phyloP scores from a whole-genome alignment of 2,113 vertebrate genomes.

The Halichoerus grypus region DNA sequence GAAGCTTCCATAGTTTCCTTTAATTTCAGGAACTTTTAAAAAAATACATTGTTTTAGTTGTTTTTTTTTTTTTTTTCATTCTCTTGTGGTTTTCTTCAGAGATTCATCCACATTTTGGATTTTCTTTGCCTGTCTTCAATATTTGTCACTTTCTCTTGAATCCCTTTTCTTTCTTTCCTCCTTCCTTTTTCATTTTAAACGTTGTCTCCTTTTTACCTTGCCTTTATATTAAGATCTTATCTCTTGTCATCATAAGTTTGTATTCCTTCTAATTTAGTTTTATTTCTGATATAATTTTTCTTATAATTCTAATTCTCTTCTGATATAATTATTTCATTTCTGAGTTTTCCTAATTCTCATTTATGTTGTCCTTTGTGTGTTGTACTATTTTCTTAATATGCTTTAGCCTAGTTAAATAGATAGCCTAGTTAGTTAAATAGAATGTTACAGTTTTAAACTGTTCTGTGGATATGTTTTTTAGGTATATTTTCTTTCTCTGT shows the following conservation, averaged over 20 bases:
- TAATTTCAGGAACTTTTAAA: background rate
- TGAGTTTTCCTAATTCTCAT: background rate
- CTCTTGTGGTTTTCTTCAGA: background rate
- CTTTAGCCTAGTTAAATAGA: background rate
- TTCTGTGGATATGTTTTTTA: background rate
- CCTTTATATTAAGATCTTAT: background rate
- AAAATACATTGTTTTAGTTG: background rate
- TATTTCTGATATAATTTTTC: conserved; percentile 17
- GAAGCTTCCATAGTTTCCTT: background rate
- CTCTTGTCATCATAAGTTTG: background rate
- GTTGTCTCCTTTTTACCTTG: background rate
- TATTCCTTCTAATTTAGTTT: background rate
- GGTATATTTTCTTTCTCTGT: background rate
- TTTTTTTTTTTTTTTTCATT: background rate
- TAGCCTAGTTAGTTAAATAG: background rate
- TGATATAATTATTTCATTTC: background rate
- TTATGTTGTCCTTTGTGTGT: background rate
- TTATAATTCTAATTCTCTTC: background rate
- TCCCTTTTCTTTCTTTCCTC: background rate
- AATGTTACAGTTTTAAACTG: background rate
- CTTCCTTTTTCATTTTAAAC: background rate
- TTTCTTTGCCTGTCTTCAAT: background rate
- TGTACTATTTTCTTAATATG: background rate
- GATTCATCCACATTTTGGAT: background rate
- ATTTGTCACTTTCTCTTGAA: conserved; percentile 3